Percentiles rank a stretch among this genome's conserved stretches.
Evolutionary conservation across 1,140 invertebrate genomes (phyloP).

Genomic region (Musca domestica): DNA sequence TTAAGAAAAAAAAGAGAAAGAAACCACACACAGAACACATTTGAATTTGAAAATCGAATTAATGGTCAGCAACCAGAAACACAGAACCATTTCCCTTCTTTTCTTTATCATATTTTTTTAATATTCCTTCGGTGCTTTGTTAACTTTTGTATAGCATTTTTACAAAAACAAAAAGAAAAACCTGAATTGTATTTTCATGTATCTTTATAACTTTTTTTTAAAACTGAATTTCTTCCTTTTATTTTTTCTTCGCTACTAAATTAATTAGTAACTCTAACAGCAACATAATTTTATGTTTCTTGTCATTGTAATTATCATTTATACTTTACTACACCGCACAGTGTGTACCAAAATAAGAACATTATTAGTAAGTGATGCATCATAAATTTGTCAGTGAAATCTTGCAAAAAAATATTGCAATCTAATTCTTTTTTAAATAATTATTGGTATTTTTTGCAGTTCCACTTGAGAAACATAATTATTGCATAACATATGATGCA

Average conservation of each 20-base stretch:
- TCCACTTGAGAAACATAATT: background rate
- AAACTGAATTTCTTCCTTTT: slow-evolving; percentile 11
- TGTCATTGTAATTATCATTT: background rate
- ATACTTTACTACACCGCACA: too few relatives aligned
- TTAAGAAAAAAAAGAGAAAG: background rate
- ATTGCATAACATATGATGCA: background rate
- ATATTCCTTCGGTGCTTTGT: slow-evolving; percentile 11
- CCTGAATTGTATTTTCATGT: slow-evolving; percentile 15
- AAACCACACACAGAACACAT: background rate
- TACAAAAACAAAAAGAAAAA: slow-evolving; percentile 21
- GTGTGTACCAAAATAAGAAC: too few relatives aligned
- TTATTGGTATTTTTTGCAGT: background rate
- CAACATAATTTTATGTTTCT: background rate
- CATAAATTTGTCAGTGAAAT: too few relatives aligned
- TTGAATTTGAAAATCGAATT: slow-evolving; percentile 9
- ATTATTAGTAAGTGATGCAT: too few relatives aligned
- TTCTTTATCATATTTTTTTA: background rate
- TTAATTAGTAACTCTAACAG: background rate
- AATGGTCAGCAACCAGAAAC: background rate
- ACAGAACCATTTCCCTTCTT: background rate
- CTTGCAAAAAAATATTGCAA: too few relatives aligned
- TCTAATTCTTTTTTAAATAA: background rate
- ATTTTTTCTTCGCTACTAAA: slow-evolving; percentile 11
- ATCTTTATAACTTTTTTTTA: background rate
- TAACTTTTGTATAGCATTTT: slow-evolving; percentile 19